These are phyloP conservation scores for Myrmecophaga tridactyla DNA, from an alignment of 2,113 vertebrate genomes.

Conservation along the genomic window DNA sequence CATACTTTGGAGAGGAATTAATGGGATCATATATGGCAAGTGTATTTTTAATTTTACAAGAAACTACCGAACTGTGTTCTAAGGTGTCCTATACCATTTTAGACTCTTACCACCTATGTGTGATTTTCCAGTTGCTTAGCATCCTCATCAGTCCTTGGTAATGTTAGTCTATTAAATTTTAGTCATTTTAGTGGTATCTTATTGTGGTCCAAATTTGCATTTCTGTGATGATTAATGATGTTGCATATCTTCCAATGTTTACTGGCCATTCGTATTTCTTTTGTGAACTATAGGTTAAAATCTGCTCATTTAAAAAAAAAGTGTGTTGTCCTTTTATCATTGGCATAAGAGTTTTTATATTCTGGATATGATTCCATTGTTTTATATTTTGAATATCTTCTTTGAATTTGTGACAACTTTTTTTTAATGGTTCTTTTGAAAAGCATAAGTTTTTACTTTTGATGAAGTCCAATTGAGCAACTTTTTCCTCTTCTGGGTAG, in stretches of 20 bases:
- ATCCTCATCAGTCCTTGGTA: neutral
- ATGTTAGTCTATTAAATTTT: neutral
- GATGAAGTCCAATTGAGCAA: no score
- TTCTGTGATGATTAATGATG: neutral
- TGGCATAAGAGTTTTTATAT: neutral
- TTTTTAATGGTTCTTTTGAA: no score
- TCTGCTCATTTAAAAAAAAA: conserved; percentile 18
- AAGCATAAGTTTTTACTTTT: no score
- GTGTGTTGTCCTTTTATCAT: neutral
- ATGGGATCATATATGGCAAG: neutral
- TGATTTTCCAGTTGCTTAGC: neutral
- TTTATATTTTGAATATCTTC: neutral
- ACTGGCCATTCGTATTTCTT: neutral
- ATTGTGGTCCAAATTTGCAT: neutral
- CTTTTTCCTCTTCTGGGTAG: neutral
- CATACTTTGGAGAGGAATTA: neutral
- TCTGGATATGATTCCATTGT: neutral
- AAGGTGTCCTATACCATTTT: neutral
- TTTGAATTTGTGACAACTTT: neutral
- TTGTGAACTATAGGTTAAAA: neutral
- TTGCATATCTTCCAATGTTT: neutral
- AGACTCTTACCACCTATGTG: neutral
- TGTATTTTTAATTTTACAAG: neutral
- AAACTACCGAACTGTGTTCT: neutral
- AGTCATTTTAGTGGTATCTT: neutral